These are phyloP conservation scores for Loripinus fragilis DNA, from an alignment of 2,888 invertebrate species.

Conservation along the genomic window DNA sequence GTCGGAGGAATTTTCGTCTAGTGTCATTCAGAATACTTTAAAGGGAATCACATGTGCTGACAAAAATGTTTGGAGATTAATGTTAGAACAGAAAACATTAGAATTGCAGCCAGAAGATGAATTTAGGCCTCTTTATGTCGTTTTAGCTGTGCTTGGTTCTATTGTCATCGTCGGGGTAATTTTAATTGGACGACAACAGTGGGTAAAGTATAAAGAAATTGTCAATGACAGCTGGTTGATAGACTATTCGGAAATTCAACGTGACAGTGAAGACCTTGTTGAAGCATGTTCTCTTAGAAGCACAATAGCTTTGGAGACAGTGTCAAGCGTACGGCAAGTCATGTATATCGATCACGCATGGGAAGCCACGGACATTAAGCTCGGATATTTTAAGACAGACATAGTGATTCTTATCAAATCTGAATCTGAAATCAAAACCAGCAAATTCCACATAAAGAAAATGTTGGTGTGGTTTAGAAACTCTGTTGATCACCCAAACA, in stretches of 20 bases:
- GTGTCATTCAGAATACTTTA: constrained; percentile 61
- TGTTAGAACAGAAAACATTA: constrained; percentile 59
- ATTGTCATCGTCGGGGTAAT: constrained; percentile 40
- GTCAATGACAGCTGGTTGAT: constrained; percentile 74
- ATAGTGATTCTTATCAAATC: no score
- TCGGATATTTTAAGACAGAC: no score
- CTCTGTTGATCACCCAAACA: no score
- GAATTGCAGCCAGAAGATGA: constrained; percentile 63
- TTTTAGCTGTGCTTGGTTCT: constrained; percentile 57
- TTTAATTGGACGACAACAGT: constrained; percentile 65
- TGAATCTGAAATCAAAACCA: no score
- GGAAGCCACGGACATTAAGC: no score
- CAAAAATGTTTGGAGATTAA: constrained; percentile 61
- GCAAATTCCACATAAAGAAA: no score
- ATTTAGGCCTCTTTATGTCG: constrained; percentile 34
- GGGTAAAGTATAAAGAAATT: constrained; percentile 66
- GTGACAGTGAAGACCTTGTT: constrained; percentile 64
- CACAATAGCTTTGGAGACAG: not conserved
- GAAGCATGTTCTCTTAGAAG: not conserved
- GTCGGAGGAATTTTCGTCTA: constrained; percentile 44
- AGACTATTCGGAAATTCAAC: constrained; percentile 71
- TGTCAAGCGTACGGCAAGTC: no score
- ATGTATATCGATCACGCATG: no score
- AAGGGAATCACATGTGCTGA: constrained; percentile 71
- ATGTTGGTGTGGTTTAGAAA: no score